Base-by-base conservation (phyloP, 2,888 invertebrate genomes). In the Kryphioiulus occultus region DNA sequence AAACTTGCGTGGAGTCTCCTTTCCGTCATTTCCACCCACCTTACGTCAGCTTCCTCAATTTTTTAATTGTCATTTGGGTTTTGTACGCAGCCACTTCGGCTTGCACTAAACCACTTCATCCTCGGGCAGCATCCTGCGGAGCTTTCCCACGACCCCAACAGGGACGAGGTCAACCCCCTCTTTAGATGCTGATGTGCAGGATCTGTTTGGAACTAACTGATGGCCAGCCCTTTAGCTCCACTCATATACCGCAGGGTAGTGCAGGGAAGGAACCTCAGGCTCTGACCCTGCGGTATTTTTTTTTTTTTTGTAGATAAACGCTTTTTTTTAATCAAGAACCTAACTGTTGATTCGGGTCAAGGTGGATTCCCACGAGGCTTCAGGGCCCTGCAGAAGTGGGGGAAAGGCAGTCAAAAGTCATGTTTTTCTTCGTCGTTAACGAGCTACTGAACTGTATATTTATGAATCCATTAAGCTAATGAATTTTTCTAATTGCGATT, bases 21-120 rank as follows among this genome's bases (percentile, higher is more conserved):
- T 44, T 85, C 39, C 47, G 42, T 85, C 47, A 22, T 86, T 86
- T 53, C 59, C 86, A 44, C 42, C 86, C 53, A 86, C 86, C 59
- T 86, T 86, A 53, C 85, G 44, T 85, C 86, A 86, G 47, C 86
- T 86, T 86, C 86, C 86, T 86, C 86, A 86, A 86, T 86, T 86
- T 86, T 86, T 86, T 86, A 86, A 86, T 86, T 86, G 53, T 86
- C 47, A 86, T 86, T 86, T 86, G 1, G 35, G 44, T 53, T 53
- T 47, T 59, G 47, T 47, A 26, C 47, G 59, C 86, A 86, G 78
- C 78, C 78, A 78, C 78, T 78, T 78, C 68, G 22, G 78, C 78
- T 78, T 30, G 30, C 85, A 44, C 85, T 39, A 47, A 44, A 86
- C 32, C 35, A 86, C 42, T 35, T 35, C 53, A 59, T 86, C 86